Conservation (phyloP, 2,888 invertebrate genomes). For the Dasysyrphus albostriatus region DNA sequence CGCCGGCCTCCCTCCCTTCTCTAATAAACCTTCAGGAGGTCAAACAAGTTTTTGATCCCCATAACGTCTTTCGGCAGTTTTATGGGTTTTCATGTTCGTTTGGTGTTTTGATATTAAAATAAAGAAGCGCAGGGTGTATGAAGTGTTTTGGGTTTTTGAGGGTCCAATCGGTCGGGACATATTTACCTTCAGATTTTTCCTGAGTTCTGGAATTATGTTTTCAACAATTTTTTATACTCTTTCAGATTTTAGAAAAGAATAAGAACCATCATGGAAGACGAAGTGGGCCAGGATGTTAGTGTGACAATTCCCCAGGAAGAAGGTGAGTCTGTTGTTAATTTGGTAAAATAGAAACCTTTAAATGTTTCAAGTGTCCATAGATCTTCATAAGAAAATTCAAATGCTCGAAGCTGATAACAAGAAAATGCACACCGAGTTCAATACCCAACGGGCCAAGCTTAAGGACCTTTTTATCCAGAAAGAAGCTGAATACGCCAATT, state of each 20-base stretch:
- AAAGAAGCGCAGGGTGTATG: conserved; percentile 45
- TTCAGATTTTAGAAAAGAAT: conserved; percentile 57
- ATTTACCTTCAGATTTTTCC: conserved; percentile 1
- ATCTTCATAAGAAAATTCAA: conserved; percentile 59
- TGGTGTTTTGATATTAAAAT: neutral
- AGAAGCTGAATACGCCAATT: conserved; percentile 88
- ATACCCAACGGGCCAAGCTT: conserved; percentile 95
- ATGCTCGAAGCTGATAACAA: conserved; percentile 86
- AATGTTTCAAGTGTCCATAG: conserved; percentile 19
- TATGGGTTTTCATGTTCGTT: conserved; percentile 45
- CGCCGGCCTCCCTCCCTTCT: neutral
- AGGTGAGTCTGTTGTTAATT: conserved; percentile 20
- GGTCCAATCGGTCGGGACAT: neutral
- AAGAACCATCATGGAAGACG: conserved; percentile 61
- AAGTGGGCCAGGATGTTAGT: conserved; percentile 39
- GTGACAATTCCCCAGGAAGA: conserved; percentile 50
- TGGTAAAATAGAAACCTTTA: neutral
- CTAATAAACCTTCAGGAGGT: conserved; percentile 4
- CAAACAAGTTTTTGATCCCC: conserved; percentile 38
- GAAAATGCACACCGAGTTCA: conserved; percentile 93
- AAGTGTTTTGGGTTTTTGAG: conserved; percentile 1
- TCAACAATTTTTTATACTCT: conserved; percentile 42
- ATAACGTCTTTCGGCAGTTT: conserved; percentile 56
- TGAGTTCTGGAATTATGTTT: conserved; percentile 31
- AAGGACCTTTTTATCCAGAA: conserved; percentile 96